Conservation (phyloP, 2,888 invertebrate genomes). For the Sympetrum striolatum region DNA sequence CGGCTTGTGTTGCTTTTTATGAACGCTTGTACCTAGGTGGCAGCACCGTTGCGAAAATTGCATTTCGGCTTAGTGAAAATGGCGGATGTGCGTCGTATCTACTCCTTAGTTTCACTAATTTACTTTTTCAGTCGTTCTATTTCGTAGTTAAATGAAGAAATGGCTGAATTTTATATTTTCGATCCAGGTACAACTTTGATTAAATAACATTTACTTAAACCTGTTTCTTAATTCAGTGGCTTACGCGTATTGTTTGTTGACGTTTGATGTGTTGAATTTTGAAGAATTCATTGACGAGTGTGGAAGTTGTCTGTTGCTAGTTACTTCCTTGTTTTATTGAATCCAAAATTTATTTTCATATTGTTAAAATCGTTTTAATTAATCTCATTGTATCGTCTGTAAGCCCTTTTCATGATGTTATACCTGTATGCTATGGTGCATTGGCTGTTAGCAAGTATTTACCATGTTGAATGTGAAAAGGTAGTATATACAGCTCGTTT, state of each 20-base stretch:
- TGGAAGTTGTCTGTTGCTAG: not conserved
- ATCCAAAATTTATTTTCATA: not conserved
- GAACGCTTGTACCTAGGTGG: constrained; percentile 33
- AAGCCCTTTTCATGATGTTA: not conserved
- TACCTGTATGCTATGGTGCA: not conserved
- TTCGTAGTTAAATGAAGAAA: not conserved
- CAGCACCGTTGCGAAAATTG: constrained; percentile 30
- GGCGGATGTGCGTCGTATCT: constrained; percentile 41
- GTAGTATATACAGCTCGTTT: constrained; percentile 2
- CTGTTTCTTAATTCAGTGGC: not conserved
- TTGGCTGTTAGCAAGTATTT: not conserved
- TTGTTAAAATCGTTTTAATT: not conserved
- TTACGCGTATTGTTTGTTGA: constrained; percentile 25
- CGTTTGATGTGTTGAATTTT: not conserved
- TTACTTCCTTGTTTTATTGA: not conserved
- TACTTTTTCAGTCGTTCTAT: not conserved
- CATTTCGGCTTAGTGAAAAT: constrained; percentile 44
- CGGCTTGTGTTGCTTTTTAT: not conserved
- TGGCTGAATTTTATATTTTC: not conserved
- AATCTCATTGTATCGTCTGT: not conserved
- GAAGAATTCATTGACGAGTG: not conserved
- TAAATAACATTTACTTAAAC: not conserved
- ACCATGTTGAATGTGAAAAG: not conserved
- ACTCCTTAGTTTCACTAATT: not conserved
- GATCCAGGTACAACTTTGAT: not conserved